Base-by-base conservation (phyloP, 2,113 vertebrate species). In the Bathybates hornii region DNA sequence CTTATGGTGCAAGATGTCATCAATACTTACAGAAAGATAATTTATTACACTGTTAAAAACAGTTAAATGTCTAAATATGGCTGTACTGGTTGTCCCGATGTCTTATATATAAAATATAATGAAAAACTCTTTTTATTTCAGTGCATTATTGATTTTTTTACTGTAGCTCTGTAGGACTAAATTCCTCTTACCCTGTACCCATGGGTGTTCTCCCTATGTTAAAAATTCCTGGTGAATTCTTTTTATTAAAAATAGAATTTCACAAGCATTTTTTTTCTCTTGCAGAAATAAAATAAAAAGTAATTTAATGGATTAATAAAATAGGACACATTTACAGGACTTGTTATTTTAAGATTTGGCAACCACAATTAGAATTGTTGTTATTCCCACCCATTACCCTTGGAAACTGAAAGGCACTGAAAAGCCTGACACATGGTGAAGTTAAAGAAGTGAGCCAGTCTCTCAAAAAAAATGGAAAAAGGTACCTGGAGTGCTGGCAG, bases 401-500 rank as follows among this genome's bases (percentile, higher is more conserved):
- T 17, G 14, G 53, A 86, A 82, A 54, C 11, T 17, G 79, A 81
- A 79, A 86, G 66, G 48, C 85, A 7, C 13, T 43, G 66, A 78
- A 81, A 76, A 59, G 41, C 68, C 8, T 48, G 56, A 86, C 59
- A 80, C 36, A 21, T 6, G 82, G 32, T n/a, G 34, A 38, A 66
- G 84, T 83, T 6, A 19, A 11, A 81, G 76, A 71, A 83, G 41
- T 7, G 19, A 88, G 17, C 29, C 6, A 4, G 79, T 86, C 73
- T 59, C 48, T 85, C 14, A 43, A 78, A 34, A 27, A 14, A 14
- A 80, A 45, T 56, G 41, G 11, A 7, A 17, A 50, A 50, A 21
- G 82, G 12, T 91, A 91, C 86, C 80, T 89, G 92, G 79, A 93
- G 91, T 76, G 87, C 61, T 68, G 24, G 87, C 94, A 94, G 94